Conservation (phyloP, 2,888 invertebrate species). For the Lobophora halterata region DNA sequence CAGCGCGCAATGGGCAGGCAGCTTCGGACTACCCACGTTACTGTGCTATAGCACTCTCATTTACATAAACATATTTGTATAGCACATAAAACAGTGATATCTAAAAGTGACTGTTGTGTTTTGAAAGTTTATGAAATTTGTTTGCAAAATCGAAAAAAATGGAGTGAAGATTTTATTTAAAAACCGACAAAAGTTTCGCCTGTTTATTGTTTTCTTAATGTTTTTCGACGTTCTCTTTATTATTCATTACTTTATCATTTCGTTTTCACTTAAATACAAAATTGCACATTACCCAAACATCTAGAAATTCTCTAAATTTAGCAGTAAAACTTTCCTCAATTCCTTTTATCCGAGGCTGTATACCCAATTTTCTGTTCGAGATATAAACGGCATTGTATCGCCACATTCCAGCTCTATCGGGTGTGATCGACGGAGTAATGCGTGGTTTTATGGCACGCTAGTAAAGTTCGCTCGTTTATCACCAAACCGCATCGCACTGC, state of each 20-base stretch:
- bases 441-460: conserved; percentile 19
- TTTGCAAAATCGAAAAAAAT: conserved; percentile 11
- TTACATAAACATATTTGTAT: conserved; percentile 36
- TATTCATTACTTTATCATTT: too few species aligned
- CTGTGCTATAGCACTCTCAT: conserved; percentile 39
- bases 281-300: too few species aligned
- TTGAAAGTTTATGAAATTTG: conserved; percentile 5
- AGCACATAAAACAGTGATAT: conserved; percentile 23
- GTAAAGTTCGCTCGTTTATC: conserved; percentile 22
- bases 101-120: conserved; percentile 12
- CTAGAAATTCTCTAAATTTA: too few species aligned
- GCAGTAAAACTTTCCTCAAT: neutral
- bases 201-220: too few species aligned
- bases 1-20: conserved; percentile 74
- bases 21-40: conserved; percentile 50
- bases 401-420: conserved; percentile 19
- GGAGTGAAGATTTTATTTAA: neutral
- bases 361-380: conserved; percentile 1
- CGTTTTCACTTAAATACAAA: too few species aligned
- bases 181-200: too few species aligned
- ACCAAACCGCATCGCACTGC: conserved; percentile 13
- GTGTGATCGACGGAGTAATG: conserved; percentile 19
- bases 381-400: conserved; percentile 13
- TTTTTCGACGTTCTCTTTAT: too few species aligned
- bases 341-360: neutral